Conservation (phyloP, 1,140 invertebrate species). For the Atta colombica region DNA sequence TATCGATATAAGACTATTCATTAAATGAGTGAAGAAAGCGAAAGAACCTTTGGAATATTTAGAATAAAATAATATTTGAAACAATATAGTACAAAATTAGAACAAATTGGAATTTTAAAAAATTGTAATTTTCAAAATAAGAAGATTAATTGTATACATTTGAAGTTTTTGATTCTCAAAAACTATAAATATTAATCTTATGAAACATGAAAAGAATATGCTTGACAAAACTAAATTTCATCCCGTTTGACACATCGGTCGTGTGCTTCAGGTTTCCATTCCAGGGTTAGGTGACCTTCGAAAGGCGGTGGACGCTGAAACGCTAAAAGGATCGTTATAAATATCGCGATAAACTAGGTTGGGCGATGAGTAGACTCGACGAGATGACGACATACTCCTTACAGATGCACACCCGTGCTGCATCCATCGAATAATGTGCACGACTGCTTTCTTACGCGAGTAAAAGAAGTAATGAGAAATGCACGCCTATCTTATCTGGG, state of each 20-base stretch:
- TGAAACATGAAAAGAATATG: neutral
- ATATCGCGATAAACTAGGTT: constrained; percentile 69
- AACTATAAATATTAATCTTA: neutral
- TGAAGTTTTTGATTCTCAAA: neutral
- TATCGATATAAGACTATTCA: too few species aligned
- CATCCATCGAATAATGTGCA: constrained; percentile 15
- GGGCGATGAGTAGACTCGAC: constrained; percentile 41
- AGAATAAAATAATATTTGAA: too few species aligned
- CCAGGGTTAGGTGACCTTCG: constrained; percentile 51
- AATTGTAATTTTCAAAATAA: too few species aligned
- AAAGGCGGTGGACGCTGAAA: constrained; percentile 1
- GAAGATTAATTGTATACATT: too few species aligned
- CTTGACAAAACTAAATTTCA: neutral
- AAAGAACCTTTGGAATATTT: too few species aligned
- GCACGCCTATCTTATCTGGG: constrained; percentile 62
- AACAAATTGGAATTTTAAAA: too few species aligned
- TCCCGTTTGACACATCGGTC: neutral
- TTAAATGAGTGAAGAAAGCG: too few species aligned
- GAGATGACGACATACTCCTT: constrained; percentile 42
- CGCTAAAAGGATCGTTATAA: constrained; percentile 63
- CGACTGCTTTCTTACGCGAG: constrained; percentile 52
- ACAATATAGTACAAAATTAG: too few species aligned
- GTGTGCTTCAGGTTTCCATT: constrained; percentile 10
- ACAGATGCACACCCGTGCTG: constrained; percentile 25
- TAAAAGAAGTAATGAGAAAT: constrained; percentile 64